Conservation (phyloP, 2,888 invertebrate genomes). For the Leptinotarsa rubiginosa region DNA sequence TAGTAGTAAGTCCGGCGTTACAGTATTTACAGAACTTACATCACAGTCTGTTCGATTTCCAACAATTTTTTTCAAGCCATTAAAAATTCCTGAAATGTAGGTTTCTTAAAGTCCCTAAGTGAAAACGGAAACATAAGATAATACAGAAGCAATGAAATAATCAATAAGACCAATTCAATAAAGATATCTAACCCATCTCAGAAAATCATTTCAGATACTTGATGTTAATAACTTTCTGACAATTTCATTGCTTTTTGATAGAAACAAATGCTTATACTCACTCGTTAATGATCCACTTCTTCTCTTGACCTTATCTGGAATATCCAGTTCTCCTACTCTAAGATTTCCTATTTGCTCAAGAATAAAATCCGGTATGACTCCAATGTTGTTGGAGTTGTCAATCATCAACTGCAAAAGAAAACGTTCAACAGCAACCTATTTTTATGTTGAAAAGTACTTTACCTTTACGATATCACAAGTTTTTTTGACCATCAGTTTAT, state of each 20-base stretch:
- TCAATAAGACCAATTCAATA: neutral
- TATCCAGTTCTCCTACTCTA: constrained; percentile 65
- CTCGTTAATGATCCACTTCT: constrained; percentile 89
- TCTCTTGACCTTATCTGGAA: constrained; percentile 77
- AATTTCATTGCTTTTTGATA: neutral
- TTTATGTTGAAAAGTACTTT: constrained; percentile 12
- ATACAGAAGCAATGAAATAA: neutral
- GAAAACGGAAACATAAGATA: neutral
- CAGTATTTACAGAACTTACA: constrained; percentile 53
- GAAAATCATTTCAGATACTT: neutral
- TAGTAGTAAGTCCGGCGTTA: constrained; percentile 61
- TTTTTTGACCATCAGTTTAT: constrained; percentile 64
- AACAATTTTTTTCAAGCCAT: constrained; percentile 82
- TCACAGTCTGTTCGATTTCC: constrained; percentile 72
- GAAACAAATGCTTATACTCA: constrained; percentile 62
- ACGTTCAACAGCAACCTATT: neutral
- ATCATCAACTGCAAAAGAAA: constrained; percentile 75
- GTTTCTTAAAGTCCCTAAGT: constrained; percentile 16
- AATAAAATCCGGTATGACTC: constrained; percentile 75
- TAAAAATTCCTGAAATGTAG: constrained; percentile 75
- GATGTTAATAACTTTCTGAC: neutral
- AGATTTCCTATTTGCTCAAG: constrained; percentile 64
- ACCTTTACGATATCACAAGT: constrained; percentile 55
- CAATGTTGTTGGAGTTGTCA: constrained; percentile 80
- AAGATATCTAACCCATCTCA: neutral